phyloP scores from a whole-genome alignment of 2,113 vertebrate species.

The Diadophis punctatus region DNA sequence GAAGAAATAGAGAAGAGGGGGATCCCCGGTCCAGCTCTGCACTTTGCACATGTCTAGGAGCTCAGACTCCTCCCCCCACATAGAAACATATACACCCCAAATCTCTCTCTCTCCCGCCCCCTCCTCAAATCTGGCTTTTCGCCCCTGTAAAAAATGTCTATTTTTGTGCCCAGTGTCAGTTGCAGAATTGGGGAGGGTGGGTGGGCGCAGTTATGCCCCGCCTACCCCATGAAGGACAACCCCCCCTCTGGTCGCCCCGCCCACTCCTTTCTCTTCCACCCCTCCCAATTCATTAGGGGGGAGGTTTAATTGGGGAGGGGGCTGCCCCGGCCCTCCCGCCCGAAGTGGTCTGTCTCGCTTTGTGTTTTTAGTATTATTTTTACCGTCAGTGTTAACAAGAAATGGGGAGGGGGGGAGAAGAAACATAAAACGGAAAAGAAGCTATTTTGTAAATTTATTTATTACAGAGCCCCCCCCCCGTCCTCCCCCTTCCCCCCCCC shows the following conservation, averaged over 20 bases:
- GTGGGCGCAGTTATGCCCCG: neutral
- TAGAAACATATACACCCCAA: no score
- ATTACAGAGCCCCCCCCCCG: neutral
- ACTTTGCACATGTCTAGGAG: neutral
- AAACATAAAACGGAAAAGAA: neutral
- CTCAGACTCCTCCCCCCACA: neutral
- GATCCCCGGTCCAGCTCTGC: neutral
- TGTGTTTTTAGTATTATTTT: neutral
- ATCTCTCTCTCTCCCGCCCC: no score
- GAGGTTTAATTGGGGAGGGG: neutral
- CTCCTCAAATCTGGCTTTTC: neutral
- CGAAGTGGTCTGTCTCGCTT: neutral
- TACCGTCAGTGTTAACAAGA: constrained; percentile 27
- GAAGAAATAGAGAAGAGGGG: neutral
- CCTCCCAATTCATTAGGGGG: neutral
- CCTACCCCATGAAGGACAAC: neutral
- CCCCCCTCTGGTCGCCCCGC: no score
- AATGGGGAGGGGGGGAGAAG: neutral
- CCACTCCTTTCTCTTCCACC: neutral
- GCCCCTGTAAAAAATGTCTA: neutral
- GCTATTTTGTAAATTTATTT: constrained; percentile 55
- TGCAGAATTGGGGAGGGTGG: neutral
- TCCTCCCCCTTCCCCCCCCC: fast-evolving
- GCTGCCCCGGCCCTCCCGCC: neutral
- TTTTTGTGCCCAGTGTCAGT: neutral